Conservation (phyloP, 2,797 vertebrate genomes). For the Cuniculus paca region DNA sequence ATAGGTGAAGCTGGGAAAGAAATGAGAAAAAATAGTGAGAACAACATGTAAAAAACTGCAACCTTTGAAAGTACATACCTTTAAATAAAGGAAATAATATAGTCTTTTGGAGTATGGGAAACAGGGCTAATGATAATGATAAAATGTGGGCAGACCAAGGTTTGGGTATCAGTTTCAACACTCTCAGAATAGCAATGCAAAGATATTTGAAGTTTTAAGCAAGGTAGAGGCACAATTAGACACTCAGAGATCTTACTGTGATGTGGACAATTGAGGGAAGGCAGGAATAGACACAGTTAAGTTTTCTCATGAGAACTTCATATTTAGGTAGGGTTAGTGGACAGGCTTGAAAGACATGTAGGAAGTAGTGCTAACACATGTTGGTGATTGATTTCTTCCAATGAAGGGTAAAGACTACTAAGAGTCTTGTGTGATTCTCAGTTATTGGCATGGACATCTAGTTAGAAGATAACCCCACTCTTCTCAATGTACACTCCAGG, state of each 20-base stretch:
- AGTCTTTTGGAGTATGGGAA: not conserved
- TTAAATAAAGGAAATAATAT: not conserved
- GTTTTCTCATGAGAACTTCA: not conserved
- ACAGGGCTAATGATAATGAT: not conserved
- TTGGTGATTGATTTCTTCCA: not conserved
- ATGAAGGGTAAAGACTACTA: not conserved
- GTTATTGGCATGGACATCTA: not conserved
- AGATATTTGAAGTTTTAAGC: not conserved
- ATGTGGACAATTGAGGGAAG: not conserved
- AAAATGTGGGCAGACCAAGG: not conserved
- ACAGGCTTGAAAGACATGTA: not conserved
- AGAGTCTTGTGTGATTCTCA: not conserved
- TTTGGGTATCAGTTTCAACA: not conserved
- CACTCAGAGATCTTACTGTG: not conserved
- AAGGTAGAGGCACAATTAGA: not conserved
- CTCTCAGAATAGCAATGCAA: not conserved
- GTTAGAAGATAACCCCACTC: not conserved
- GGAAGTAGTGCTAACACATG: not conserved
- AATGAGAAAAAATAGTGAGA: not conserved
- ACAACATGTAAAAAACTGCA: not conserved
- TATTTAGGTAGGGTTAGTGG: not conserved
- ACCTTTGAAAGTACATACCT: not conserved
- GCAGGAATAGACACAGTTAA: not conserved
- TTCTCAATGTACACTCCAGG: not conserved
- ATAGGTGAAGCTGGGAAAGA: not conserved